A percentile compares a stretch with the other conserved stretches of the same genome.
These are phyloP conservation scores for Acrocephalus arundinaceus DNA, from an alignment of 2,113 vertebrate species.

Conservation along the genomic window DNA sequence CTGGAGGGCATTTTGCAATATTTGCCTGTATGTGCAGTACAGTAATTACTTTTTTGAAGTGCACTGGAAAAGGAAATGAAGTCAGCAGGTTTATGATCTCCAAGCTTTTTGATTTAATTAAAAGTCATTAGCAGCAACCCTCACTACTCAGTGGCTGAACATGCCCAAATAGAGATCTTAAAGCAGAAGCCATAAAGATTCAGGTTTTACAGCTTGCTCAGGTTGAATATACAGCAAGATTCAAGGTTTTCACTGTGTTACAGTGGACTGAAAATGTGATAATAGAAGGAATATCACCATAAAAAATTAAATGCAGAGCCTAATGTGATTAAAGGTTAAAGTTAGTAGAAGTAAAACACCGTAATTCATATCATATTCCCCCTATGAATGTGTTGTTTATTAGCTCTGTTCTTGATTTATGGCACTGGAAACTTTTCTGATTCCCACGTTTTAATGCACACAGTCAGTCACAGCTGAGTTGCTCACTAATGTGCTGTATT, in stretches of 20 bases:
- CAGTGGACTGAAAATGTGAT: neutral
- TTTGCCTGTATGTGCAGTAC: slow-evolving; percentile 38
- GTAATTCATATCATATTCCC: neutral
- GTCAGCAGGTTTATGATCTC: slow-evolving; percentile 57
- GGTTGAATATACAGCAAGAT: neutral
- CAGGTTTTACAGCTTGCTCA: neutral
- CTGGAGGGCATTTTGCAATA: slow-evolving; percentile 38
- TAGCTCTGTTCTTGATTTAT: slow-evolving; percentile 66
- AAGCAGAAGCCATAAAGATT: neutral
- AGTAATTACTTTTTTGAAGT: slow-evolving; percentile 57
- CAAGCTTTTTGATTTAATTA: slow-evolving; percentile 64
- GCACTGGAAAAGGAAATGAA: slow-evolving; percentile 55
- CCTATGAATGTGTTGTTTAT: neutral
- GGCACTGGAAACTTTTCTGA: slow-evolving; percentile 36
- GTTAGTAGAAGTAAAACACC: neutral
- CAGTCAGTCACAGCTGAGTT: slow-evolving; percentile 49
- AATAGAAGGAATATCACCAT: neutral
- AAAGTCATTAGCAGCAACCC: slow-evolving; percentile 51
- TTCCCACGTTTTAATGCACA: neutral
- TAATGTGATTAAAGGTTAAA: slow-evolving; percentile 8
- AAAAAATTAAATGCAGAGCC: slow-evolving; percentile 25
- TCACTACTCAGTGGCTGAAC: slow-evolving; percentile 23
- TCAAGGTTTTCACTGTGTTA: neutral
- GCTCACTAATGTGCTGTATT: slow-evolving; percentile 55
- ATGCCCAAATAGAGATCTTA: neutral